Base-by-base conservation (phyloP, 2,888 invertebrate genomes). In the Baronia brevicornis region DNA sequence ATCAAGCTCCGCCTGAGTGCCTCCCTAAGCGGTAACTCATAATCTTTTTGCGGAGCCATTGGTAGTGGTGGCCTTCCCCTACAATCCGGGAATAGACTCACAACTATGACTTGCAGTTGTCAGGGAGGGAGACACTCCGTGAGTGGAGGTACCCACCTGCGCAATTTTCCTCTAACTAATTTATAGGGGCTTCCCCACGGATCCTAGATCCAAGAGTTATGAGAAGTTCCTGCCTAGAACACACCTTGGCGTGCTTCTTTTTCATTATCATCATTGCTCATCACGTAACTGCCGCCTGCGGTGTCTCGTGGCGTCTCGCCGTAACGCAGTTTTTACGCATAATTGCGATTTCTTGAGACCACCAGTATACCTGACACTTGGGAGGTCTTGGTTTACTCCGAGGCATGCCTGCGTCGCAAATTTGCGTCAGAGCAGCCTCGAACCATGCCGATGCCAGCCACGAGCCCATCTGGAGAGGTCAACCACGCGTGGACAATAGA, bases 401-500 rank as follows among this genome's bases (percentile, higher is more conserved):
- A 6, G 19, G 14, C 28, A 21, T 12, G 6, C 27, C 1, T 1
- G 35, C 32, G 10, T 35, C 26, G 7, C 38, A 35, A 1, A 28
- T 11, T 2, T 5, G 4, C 5, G 25, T 18, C 14, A 32, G 8
- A 2, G 25, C 25, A 5, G 11, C 19, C 1, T 17, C 6, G 5
- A 36, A 18, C 12, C 28, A 31, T 1, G 15, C 3, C 0, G 6
- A 10, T 7, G 22, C 18, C 2, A 3, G 7, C 28, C 11, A 15
- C 7, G 6, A 15, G 13, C 5, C 10, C n/a, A 4, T 12, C 9
- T 2, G 24, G 8, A 5, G 9, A 7, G 5, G 4, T 1, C 2
- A 17, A 8, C 45, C 43, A 44, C 2, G 35, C 20, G 11, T 35
- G 22, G 1, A 44, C 34, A 1, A 47, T 27, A 4, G 41, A 26